Conservation (phyloP, 2,113 vertebrate species). For the Stomatorhinus ivindoensis region DNA sequence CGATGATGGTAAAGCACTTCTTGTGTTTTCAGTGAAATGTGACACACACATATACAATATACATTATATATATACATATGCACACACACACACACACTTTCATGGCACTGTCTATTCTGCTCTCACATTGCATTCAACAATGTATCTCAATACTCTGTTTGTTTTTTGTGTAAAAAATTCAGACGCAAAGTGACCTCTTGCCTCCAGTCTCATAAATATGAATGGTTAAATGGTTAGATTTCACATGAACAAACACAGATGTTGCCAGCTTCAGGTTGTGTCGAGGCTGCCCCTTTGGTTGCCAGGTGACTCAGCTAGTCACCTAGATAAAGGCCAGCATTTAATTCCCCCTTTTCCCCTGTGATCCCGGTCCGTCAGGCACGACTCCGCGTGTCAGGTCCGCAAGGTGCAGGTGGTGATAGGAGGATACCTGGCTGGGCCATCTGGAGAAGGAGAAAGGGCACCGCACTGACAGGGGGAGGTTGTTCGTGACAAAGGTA, state of each 20-base stretch:
- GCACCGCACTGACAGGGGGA: neutral
- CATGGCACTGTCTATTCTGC: neutral
- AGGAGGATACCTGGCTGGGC: neutral
- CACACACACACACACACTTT: neutral
- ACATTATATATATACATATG: neutral
- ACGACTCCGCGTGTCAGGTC: neutral
- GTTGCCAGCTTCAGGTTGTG: neutral
- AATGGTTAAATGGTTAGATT: neutral
- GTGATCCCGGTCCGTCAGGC: neutral
- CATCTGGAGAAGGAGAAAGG: neutral
- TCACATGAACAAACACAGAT: neutral
- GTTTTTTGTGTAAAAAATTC: neutral
- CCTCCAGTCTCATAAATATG: neutral
- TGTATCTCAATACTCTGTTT: neutral
- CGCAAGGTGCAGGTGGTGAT: constrained; percentile 1
- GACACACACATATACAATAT: neutral
- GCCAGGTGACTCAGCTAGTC: neutral
- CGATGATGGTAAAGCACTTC: neutral
- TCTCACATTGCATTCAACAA: neutral
- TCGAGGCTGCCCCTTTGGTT: neutral
- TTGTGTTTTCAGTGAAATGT: constrained; percentile 5
- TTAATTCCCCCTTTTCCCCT: neutral
- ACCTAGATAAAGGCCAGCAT: neutral
- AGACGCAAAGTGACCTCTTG: neutral
- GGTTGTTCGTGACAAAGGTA: constrained; percentile 1